Base-by-base conservation (phyloP, 2,888 invertebrate genomes). In the Ophonus ardosiacus region DNA sequence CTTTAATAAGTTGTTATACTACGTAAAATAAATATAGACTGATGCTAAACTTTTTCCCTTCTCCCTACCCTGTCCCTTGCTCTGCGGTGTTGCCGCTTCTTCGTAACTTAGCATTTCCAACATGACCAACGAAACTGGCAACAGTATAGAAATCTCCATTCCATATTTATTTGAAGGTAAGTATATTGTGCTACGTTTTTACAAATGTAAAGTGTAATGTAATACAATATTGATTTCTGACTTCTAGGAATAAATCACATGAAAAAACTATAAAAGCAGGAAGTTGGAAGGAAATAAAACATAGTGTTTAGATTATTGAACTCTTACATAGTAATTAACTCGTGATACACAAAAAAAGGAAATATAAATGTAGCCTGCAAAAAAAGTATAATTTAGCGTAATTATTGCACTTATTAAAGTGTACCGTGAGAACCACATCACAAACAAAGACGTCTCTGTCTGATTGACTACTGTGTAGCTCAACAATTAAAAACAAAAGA, bases 371-470 rank as follows among this genome's bases (percentile, higher is more conserved):
- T 21, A 18, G 18, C 8, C 15, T 13, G 63, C 18, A 43, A 74
- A 43, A 43, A 74, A 74, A 74, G 43, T 74, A 43, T 43, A 74
- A 74, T 71, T 40, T 71, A 74, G 71, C 18, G 18, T 74, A 74
- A 74, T 74, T 74, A 74, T 74, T 74, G 71, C 71, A 74, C 43
- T 74, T 43, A 74, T 74, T 74, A 74, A 74, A 43, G 71, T 74
- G 51, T 74, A 74, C 51, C 71, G 43, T 74, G 71, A 74, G 71
- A 74, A 74, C 18, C 17, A 43, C 6, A 74, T 13, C 10, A 43
- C 6, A 17, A 74, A 74, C 71, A 74, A 74, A 74, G 71, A 43
- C 43, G 40, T 15, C 40, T n/a, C 6, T 18, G 2, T 68, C 4
- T 74, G 71, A 74, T 74, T 74, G 71, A 74, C 71, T 74, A 43